A percentile compares a stretch with the other conserved stretches of the same genome.
These are phyloP conservation scores for Mythimna vitellina DNA, from an alignment of 2,888 invertebrate species.

Conservation along the genomic window DNA sequence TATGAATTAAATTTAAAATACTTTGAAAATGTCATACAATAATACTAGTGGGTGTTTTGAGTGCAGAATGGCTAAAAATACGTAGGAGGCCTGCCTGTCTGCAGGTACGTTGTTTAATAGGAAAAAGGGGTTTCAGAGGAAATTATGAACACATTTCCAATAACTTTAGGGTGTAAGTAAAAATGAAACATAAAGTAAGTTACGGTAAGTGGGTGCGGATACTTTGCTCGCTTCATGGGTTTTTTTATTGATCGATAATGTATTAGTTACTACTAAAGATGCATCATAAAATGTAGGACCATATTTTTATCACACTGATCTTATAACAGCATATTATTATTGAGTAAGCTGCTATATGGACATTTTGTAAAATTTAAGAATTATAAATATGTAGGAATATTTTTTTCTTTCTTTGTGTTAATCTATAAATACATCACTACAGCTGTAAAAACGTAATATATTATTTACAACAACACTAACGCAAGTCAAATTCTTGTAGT, in stretches of 20 bases:
- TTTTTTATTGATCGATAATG: conserved; percentile 20
- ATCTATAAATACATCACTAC: neutral
- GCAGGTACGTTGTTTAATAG: neutral
- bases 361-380: neutral
- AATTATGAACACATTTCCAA: neutral
- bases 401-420: neutral
- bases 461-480: neutral
- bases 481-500: neutral
- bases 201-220: conserved; percentile 5
- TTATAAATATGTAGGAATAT: neutral
- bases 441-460: neutral
- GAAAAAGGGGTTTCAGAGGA: neutral
- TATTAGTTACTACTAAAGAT: conserved; percentile 17
- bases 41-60: too few species aligned
- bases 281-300: neutral
- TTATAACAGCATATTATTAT: neutral
- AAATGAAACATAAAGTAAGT: conserved; percentile 16
- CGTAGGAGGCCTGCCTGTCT: too few species aligned
- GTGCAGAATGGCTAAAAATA: too few species aligned
- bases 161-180: neutral
- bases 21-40: too few species aligned
- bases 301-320: neutral
- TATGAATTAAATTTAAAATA: too few species aligned
- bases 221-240: neutral
- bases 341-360: conserved; percentile 1